A percentile compares a stretch with the other conserved stretches of the same genome.
Evolutionary conservation across 1,140 invertebrate genomes (phyloP).

Genomic region (Listronotus oregonensis): DNA sequence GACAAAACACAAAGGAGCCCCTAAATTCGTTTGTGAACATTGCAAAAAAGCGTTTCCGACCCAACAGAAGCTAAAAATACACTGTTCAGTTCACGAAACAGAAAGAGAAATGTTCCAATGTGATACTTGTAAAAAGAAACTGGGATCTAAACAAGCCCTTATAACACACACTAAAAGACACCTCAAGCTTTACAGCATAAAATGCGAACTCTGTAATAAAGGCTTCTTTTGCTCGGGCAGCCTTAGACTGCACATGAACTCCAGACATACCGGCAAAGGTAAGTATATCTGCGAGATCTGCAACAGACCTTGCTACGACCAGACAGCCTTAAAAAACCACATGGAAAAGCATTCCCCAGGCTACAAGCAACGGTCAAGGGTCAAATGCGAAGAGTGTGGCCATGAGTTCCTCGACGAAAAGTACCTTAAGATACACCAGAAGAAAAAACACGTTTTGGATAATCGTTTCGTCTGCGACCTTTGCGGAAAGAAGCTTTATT

Average conservation of each 20-base stretch:
- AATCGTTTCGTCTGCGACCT: constrained; percentile 55
- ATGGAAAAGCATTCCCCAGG: constrained; percentile 52
- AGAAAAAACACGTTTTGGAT: constrained; percentile 50
- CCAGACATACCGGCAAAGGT: constrained; percentile 42
- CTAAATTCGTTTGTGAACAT: constrained; percentile 11
- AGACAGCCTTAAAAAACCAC: constrained; percentile 46
- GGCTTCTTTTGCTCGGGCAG: constrained; percentile 41
- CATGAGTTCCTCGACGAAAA: constrained; percentile 60
- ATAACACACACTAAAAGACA: constrained; percentile 68
- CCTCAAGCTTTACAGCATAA: constrained; percentile 56
- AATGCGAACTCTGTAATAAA: constrained; percentile 44
- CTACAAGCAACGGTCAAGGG: constrained; percentile 55
- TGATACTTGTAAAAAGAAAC: constrained; percentile 60
- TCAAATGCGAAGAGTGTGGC: constrained; percentile 65
- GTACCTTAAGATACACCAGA: constrained; percentile 56
- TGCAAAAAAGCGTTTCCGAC: constrained; percentile 47
- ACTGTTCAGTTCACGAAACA: constrained; percentile 22
- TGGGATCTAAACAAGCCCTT: constrained; percentile 69
- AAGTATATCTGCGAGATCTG: constrained; percentile 48
- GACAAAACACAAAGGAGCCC: constrained; percentile 14
- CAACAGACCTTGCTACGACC: constrained; percentile 40
- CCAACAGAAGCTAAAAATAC: constrained; percentile 27
- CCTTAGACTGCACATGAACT: constrained; percentile 39
- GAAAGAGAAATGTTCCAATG: constrained; percentile 46
- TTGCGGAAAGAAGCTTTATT: constrained; percentile 77